phyloP scores from a whole-genome alignment of 2,113 vertebrate species.

The Chrysemys picta region DNA sequence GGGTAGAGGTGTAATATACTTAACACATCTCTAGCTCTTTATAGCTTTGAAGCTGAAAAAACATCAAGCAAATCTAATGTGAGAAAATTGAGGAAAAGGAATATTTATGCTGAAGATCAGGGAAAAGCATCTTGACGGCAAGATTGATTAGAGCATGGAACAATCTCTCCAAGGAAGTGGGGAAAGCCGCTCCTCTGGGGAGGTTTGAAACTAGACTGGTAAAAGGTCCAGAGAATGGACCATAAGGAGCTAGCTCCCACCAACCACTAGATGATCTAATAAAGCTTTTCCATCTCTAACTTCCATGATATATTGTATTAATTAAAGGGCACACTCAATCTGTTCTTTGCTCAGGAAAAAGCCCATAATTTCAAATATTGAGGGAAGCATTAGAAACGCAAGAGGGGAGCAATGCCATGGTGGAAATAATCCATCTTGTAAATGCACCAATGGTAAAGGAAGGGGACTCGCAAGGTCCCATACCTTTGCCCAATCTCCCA shows the following conservation, averaged over 20 bases:
- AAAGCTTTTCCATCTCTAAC: not conserved
- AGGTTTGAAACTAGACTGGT: not conserved
- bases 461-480: conserved; percentile 21
- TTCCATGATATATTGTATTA: not conserved
- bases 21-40: rapidly evolving
- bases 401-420: not conserved
- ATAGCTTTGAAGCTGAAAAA: not conserved
- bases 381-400: not conserved
- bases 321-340: not conserved
- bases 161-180: conserved; percentile 12
- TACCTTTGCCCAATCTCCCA: conserved; percentile 10
- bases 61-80: not conserved
- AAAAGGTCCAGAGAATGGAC: not conserved
- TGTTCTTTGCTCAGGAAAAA: conserved; percentile 30
- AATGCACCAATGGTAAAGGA: not conserved
- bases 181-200: conserved; percentile 37
- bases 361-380: not conserved
- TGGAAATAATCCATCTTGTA: not conserved
- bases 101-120: not conserved
- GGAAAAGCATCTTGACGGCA: not conserved
- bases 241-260: conserved; percentile 63
- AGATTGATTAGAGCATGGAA: not conserved
- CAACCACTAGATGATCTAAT: not conserved
- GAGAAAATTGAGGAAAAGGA: not conserved
- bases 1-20: rapidly evolving